Evolutionary conservation across 2,888 invertebrate species (phyloP), one percentile per base, ranked within the genome.

Genomic region (Boloria selene): DNA sequence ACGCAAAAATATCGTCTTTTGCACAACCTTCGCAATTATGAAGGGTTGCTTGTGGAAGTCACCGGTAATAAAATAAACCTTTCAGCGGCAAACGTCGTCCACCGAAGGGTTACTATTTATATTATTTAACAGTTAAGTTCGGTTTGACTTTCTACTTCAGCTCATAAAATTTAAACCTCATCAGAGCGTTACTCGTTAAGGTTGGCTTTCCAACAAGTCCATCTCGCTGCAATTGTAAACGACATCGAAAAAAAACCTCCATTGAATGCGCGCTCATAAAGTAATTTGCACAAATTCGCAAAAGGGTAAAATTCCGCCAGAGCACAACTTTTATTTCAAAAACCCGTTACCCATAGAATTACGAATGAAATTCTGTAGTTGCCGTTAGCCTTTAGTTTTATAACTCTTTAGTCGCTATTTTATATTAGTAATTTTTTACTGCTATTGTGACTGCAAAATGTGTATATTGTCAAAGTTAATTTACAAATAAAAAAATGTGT

Each of bases 271-370:
- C 76, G 79, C 87, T 86, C 89, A 89, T 91, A 91, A 90, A 92
- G 86, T 87, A 89, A 91, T 92, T 91, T 91, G 88, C 89, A 81
- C 87, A 90, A 89, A 88, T 88, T 90, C 83, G 92, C 92, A 90
- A 90, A 90, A 86, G 90, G 91, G 88, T 90, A 73, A 87, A 72
- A 82, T 82, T 83, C 74, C 75, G 80, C 81, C 77, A 79, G 73
- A 78, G 75, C 78, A 74, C 75, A 82, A 84, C 78, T 84, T 88
- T 88, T 84, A 82, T 87, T 82, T 77, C 72, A 76, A 82, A 83
- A 77, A 81, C 77, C 87, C 86, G 83, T 88, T 87, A 88, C 78
- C 79, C 81, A 78, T 79, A 78, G 78, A 82, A 82, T 78, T 73
- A 62, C 68, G 69, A 72, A 78, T 80, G 83, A 82, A 84, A 79